Evolutionary conservation across 2,113 vertebrate species (phyloP), one percentile per base, ranked within the genome.

Genomic region (Ptychochromis oligacanthus): DNA sequence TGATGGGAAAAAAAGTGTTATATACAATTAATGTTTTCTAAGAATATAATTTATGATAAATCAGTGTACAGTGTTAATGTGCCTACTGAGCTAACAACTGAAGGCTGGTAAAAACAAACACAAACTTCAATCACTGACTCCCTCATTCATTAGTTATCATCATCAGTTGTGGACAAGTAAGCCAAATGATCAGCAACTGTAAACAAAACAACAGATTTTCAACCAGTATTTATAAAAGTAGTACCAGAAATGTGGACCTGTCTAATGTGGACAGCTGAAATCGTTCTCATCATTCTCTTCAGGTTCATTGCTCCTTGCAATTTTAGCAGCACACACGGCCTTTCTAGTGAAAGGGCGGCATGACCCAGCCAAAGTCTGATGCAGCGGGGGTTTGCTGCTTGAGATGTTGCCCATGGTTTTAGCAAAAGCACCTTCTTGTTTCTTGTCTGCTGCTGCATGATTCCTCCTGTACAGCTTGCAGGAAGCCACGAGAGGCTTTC

Each of bases 201-300:
- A 17, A 58, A 79, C 64, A 80, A 81, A 79, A 36, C 40, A 77
- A n/a, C 1, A 31, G 13, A 57, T 26, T 22, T 77, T 12, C 57
- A 77, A 57, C 7, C 3, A 55, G 14, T 85, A 85, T 89, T 78
- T 81, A 87, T 80, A 91, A 55, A 14, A 60, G 57, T 14, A 49
- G 22, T 15, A 61, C 22, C 43, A 77, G 12, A 75, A 65, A 20
- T 18, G 38, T n/a, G n/a, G n/a, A n/a, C n/a, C n/a, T n/a, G n/a
- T 20, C 40, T 79, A 77, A 85, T 38, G 20, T 77, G 38, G 65
- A 57, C 46, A 6, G 28, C 12, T 75, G 2, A 92, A 93, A 56
- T 94, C 95, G 0, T 87, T 95, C 90, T 98, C 97, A 0, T 97
- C 97, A 0, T 97, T 97, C 81, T 98, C 97, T 85, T 97, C 97